Percentiles rank a stretch among this genome's conserved stretches.
These are phyloP conservation scores for Idaea biselata DNA, from an alignment of 2,888 invertebrate genomes.

Conservation along the genomic window DNA sequence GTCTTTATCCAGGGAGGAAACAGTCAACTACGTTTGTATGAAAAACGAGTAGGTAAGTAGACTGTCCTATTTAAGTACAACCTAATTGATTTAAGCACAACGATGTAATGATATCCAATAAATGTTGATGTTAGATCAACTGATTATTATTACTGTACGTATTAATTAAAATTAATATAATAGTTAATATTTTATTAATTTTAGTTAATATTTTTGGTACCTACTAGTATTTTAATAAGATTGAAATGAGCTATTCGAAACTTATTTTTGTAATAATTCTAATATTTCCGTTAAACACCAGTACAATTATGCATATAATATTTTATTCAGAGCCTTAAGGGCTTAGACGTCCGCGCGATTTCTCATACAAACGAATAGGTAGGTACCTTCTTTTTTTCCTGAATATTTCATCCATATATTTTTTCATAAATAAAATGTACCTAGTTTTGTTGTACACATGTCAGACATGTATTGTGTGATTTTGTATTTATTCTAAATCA, in stretches of 20 bases:
- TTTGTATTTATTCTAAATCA: no score
- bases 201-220: neutral
- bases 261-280: no score
- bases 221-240: neutral
- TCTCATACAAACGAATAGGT: no score
- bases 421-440: no score
- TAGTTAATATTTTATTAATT: neutral
- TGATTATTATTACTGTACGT: neutral
- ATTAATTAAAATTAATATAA: constrained; percentile 4
- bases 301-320: neutral
- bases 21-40: no score
- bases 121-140: neutral
- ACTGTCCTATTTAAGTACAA: neutral
- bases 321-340: neutral
- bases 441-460: no score
- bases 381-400: no score
- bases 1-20: no score
- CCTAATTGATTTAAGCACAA: neutral
- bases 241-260: neutral
- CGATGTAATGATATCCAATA: neutral
- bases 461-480: no score
- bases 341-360: no score
- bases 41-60: no score
- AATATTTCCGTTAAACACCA: neutral
- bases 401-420: no score